Base-by-base conservation (phyloP, 2,797 vertebrate genomes). In the Falco cherrug region DNA sequence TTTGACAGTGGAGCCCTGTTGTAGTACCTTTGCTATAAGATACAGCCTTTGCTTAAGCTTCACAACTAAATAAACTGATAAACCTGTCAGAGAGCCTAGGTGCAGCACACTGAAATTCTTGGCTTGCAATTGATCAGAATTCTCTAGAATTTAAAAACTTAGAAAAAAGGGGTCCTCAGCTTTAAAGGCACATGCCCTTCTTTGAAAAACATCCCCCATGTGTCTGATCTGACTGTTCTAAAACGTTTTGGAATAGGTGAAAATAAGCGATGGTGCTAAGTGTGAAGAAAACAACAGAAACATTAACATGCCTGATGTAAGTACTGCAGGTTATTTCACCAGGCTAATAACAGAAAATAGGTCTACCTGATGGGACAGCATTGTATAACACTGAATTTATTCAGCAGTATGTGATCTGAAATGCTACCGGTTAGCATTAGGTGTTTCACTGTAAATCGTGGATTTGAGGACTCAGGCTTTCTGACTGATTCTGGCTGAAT, bases 211-310 rank as follows among this genome's bases (percentile, higher is more conserved):
- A 51, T 43, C 18, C 37, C 59, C 64, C 13, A 14, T 0, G 0
- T 2, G 0, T 26, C 5, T n/a, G 53, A 65, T 64, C 69, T 19
- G 51, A 17, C 25, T 5, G 20, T 37, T 81, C 76, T 22, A n/a
- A 24, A 64, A 37, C 3, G 11, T 6, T 48, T 16, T 25, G 21
- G 67, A 60, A 35, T 13, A 3, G 0, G 1, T 61, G 71, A 13
- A 61, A 73, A 82, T 13, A 73, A 81, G 47, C 0, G 0, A 22
- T 0, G 3, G 41, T 47, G 11, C 4, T 10, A 24, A 47, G 16
- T 0, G 37, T 9, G 24, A 80, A 56, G 87, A 28, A 75, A 70
- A 18, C 51, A 51, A n/a, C 3, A 37, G 73, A 87, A 82, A 20
- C 16, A 6, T 0, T 59, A 74, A 35, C 54, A 33, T 3, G 5